phyloP scores from a whole-genome alignment of 2,888 invertebrate species.

The Siphlonurus alternatus region DNA sequence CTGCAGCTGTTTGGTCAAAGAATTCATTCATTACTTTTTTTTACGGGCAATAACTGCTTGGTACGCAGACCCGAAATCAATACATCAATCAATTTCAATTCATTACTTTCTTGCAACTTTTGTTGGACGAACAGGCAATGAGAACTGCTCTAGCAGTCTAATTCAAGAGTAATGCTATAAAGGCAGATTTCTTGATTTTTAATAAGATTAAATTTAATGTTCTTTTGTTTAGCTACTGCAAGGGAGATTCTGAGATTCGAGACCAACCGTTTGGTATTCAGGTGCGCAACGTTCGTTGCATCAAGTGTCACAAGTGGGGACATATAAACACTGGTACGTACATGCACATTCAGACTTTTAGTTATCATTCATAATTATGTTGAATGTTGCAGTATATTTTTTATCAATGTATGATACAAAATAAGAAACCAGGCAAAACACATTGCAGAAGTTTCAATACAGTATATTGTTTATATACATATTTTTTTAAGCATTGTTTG shows the following conservation, averaged over 20 bases:
- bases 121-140: not conserved
- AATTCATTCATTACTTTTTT: too few species aligned
- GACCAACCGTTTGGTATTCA: slow-evolving; percentile 98
- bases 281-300: slow-evolving; percentile 92
- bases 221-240: slow-evolving; percentile 54
- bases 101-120: not conserved
- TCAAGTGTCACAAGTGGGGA: slow-evolving; percentile 99
- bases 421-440: not conserved
- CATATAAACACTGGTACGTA: slow-evolving; percentile 79
- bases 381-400: slow-evolving; percentile 3
- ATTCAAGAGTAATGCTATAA: not conserved
- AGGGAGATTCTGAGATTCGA: slow-evolving; percentile 90
- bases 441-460: too few species aligned
- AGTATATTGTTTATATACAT: too few species aligned
- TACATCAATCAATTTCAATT: too few species aligned
- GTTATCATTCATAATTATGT: slow-evolving; percentile 1
- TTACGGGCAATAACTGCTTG: too few species aligned
- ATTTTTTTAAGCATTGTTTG: too few species aligned
- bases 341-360: slow-evolving; percentile 3
- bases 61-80: too few species aligned
- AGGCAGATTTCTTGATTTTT: not conserved
- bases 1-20: too few species aligned
- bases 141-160: not conserved
- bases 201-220: not conserved
- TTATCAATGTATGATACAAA: not conserved